Conservation (phyloP, 2,113 vertebrate genomes). For the Calyptomena viridis region DNA sequence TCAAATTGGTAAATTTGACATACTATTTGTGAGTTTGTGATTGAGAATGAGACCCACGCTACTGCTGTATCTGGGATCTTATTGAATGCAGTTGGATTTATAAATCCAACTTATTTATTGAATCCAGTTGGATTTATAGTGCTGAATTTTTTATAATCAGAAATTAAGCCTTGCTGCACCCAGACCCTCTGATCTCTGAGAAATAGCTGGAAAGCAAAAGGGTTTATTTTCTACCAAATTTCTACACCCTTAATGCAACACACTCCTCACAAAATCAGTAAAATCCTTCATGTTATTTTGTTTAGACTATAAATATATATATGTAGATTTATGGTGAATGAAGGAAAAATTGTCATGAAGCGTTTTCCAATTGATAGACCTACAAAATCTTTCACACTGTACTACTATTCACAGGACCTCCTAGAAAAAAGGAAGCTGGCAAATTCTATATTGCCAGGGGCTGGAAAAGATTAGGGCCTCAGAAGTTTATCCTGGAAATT, state of each 20-base stretch:
- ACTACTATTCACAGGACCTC: background rate
- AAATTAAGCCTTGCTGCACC: background rate
- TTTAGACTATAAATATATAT: slow-evolving; percentile 18
- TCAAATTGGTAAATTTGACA: background rate
- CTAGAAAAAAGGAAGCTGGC: background rate
- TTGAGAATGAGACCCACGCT: background rate
- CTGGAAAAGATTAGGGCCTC: background rate
- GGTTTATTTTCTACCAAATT: background rate
- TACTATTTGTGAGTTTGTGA: background rate
- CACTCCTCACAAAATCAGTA: background rate
- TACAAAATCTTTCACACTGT: background rate
- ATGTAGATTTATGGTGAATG: background rate
- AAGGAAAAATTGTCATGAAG: background rate
- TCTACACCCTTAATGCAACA: background rate
- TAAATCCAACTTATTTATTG: no score
- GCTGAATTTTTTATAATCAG: background rate
- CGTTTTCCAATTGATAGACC: background rate
- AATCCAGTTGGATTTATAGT: background rate
- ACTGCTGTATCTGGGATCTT: background rate
- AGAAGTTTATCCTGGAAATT: slow-evolving; percentile 23
- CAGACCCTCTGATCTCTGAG: background rate
- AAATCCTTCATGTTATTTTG: background rate
- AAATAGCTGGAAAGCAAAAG: background rate
- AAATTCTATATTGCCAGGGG: background rate
- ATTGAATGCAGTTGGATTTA: background rate